Percentiles rank a stretch among this genome's conserved stretches.
Evolutionary conservation across 2,797 vertebrate species (phyloP).

Genomic region (Discoglossus pictus): DNA sequence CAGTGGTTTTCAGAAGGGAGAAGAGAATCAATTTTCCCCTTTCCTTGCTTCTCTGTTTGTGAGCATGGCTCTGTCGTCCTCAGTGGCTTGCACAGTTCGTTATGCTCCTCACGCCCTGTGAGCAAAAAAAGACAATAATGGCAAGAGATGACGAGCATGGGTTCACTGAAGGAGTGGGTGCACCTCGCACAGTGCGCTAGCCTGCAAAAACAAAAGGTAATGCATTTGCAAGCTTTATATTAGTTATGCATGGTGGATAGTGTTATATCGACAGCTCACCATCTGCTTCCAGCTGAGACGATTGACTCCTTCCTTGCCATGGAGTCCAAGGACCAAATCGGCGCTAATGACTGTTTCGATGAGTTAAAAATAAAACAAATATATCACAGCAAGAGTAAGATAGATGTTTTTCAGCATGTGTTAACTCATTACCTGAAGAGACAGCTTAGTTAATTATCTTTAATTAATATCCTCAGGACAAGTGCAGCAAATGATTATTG

Average conservation of each 20-base stretch:
- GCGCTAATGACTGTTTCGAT: too few relatives aligned
- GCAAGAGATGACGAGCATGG: constrained; percentile 20
- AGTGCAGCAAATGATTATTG: constrained; percentile 19
- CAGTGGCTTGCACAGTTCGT: constrained; percentile 3
- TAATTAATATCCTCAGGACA: not conserved
- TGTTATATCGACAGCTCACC: not conserved
- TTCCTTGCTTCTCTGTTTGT: constrained; percentile 45
- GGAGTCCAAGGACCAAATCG: too few relatives aligned
- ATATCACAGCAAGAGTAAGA: too few relatives aligned
- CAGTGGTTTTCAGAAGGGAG: constrained; percentile 69
- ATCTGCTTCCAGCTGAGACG: not conserved
- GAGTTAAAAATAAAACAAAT: too few relatives aligned
- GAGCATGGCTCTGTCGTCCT: constrained; percentile 35
- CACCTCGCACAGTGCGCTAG: constrained; percentile 8
- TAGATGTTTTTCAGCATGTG: too few relatives aligned
- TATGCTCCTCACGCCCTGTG: constrained; percentile 26
- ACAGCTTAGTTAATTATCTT: too few relatives aligned
- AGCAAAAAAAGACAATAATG: constrained; percentile 20
- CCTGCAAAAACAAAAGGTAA: constrained; percentile 26
- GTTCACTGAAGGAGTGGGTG: constrained; percentile 17
- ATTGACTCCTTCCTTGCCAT: not conserved
- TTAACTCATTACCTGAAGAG: too few relatives aligned
- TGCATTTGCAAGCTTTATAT: constrained; percentile 2
- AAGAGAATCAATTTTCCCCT: constrained; percentile 58
- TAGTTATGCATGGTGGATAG: constrained; percentile 2